Percentiles rank a stretch among this genome's conserved stretches.
Conservation (phyloP, 2,113 vertebrate species). For the Hippocampus barbouri region DNA sequence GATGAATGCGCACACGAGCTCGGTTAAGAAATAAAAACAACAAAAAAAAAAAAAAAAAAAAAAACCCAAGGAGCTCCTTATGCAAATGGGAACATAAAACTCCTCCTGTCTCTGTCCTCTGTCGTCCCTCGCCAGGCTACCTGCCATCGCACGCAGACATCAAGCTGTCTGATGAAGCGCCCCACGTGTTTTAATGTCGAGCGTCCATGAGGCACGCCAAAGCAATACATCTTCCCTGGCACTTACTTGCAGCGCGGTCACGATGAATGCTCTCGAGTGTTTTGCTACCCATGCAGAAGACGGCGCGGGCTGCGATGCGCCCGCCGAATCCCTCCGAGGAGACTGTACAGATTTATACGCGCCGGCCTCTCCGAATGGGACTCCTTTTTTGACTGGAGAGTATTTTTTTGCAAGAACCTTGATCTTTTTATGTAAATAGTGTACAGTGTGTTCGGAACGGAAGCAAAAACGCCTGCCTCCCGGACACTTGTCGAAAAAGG, state of each 20-base stretch:
- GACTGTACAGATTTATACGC: slow-evolving; percentile 72
- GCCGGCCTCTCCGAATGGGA: slow-evolving; percentile 38
- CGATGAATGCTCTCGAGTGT: slow-evolving; percentile 70
- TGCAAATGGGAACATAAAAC: slow-evolving; percentile 64
- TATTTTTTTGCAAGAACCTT: slow-evolving; percentile 71
- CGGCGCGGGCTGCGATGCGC: slow-evolving; percentile 44
- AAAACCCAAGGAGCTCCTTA: not conserved
- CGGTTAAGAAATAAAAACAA: not conserved
- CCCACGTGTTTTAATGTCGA: slow-evolving; percentile 73
- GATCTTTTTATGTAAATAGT: slow-evolving; percentile 72
- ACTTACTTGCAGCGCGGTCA: slow-evolving; percentile 70
- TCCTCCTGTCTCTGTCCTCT: slow-evolving; percentile 48
- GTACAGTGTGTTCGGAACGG: slow-evolving; percentile 25
- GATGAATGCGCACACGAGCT: slow-evolving; percentile 58
- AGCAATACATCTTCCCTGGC: slow-evolving; percentile 75
- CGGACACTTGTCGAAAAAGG: no score
- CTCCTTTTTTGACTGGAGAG: slow-evolving; percentile 68
- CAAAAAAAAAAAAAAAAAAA: not conserved
- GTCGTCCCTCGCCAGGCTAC: slow-evolving; percentile 65
- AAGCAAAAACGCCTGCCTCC: no score
- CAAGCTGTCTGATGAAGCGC: slow-evolving; percentile 70
- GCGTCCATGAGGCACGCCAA: slow-evolving; percentile 65
- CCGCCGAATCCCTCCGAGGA: slow-evolving; percentile 68
- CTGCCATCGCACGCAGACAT: slow-evolving; percentile 72
- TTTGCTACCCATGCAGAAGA: slow-evolving; percentile 71